Evolutionary conservation across 2,888 invertebrate genomes (phyloP).

Genomic region (Limulus polyphemus): DNA sequence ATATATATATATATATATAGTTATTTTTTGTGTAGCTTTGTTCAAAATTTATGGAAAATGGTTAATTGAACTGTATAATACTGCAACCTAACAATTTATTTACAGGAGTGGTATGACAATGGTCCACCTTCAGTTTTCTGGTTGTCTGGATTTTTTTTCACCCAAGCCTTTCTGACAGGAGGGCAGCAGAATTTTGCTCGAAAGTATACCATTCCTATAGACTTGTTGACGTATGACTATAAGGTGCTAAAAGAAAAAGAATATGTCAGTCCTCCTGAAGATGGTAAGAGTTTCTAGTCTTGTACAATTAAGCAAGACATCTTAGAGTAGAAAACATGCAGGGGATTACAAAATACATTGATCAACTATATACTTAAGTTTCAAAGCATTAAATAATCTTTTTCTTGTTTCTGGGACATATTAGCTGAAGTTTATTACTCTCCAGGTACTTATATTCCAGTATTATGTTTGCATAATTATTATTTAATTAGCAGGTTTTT

Average conservation of each 20-base stretch:
- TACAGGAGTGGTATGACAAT: conserved; percentile 39
- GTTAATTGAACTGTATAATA: neutral
- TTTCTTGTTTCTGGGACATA: too few species aligned
- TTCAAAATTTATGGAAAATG: too few species aligned
- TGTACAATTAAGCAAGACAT: neutral
- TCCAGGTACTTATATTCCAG: too few species aligned
- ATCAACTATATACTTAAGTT: too few species aligned
- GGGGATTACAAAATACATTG: neutral
- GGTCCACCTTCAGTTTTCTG: conserved; percentile 38
- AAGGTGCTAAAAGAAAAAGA: conserved; percentile 47
- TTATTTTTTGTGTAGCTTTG: too few species aligned
- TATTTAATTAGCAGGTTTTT: too few species aligned
- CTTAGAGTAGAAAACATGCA: neutral
- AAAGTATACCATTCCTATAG: conserved; percentile 40
- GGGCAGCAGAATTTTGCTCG: conserved; percentile 41
- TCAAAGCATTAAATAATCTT: too few species aligned
- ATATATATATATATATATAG: too few species aligned
- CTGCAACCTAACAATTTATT: conserved; percentile 1
- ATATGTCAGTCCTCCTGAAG: conserved; percentile 37
- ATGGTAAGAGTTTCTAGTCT: conserved; percentile 31
- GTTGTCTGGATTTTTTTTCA: conserved; percentile 41
- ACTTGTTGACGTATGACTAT: conserved; percentile 37
- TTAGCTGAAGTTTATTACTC: too few species aligned
- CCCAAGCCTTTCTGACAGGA: conserved; percentile 41
- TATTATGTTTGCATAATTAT: too few species aligned